Base-by-base conservation (phyloP, 1,140 invertebrate genomes). In the Drosophila erecta region DNA sequence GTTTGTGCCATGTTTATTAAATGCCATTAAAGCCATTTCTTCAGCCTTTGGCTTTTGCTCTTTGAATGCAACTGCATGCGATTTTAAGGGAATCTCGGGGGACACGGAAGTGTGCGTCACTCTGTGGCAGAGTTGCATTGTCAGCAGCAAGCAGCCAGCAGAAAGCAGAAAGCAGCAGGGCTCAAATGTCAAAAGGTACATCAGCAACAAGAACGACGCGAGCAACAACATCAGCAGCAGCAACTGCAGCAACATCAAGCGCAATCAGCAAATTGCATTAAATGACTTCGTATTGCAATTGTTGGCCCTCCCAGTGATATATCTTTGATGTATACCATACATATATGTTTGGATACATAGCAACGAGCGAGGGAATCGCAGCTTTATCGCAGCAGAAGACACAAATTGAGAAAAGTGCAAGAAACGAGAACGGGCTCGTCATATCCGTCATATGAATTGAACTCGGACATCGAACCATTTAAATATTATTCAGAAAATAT, bases 231-330 rank as follows among this genome's bases (percentile, higher is more conserved):
- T n/a, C 30, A 43, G 6, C 47, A 17, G 17, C 75, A 81, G 53
- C 65, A 78, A 73, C 74, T 65, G 53, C 49, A 59, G 64, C 67
- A 47, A 24, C 43, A 30, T 30, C 50, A 58, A 85, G 76, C 77
- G 72, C 81, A 84, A 84, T 84, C 81, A 86, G 72, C 77, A 86
- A 84, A 84, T 85, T 85, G 81, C 81, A 84, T 84, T 84, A 80
- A 84, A 79, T 80, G 80, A 80, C 80, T 85, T 85, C 80, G 72
- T 84, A 79, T 72, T 79, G 70, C 70, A 78, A 78, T 83, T 81
- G 71, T 62, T n/a, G 15, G 6, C 37, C 24, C 46, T 43, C 20
- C 33, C 11, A 17, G 10, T 17, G 20, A 40, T 54, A 41, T 30
- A 15, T 41, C 37, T 20, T 53, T 17, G n/a, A 43, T 4, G n/a